A percentile compares a stretch with the other conserved stretches of the same genome.
These are phyloP conservation scores for Thermophis baileyi DNA, from an alignment of 2,113 vertebrate genomes.

Conservation along the genomic window DNA sequence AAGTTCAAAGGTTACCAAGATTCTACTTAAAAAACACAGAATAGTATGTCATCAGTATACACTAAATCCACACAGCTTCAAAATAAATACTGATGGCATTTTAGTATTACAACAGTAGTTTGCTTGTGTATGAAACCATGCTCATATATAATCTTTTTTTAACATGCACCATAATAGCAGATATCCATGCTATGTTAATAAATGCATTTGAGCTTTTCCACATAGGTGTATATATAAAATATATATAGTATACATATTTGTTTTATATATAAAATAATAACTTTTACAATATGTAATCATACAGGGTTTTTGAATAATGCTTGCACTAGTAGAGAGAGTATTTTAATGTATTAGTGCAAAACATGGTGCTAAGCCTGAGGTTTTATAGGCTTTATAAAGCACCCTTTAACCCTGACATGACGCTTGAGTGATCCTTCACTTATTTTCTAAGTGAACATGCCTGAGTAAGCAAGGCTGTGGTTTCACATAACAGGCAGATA, in stretches of 20 bases:
- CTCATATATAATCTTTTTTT: background rate
- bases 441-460: conserved; percentile 58
- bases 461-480: conserved; percentile 73
- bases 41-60: background rate
- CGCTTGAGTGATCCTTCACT: conserved; percentile 69
- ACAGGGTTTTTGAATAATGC: conserved; percentile 24
- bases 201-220: conserved; percentile 21
- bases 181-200: conserved; percentile 14
- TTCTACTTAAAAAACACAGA: background rate
- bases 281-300: conserved; percentile 18
- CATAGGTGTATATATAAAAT: conserved; percentile 5
- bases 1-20: background rate
- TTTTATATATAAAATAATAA: conserved; percentile 16
- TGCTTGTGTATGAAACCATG: background rate
- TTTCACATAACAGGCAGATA: conserved; percentile 75
- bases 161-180: background rate
- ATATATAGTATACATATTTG: background rate
- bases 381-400: conserved; percentile 63
- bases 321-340: conserved; percentile 12
- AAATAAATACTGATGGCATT: background rate
- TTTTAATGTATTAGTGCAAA: conserved; percentile 60
- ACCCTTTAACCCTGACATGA: conserved; percentile 67
- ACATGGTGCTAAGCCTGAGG: conserved; percentile 59
- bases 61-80: background rate
- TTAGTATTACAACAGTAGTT: background rate